These are phyloP conservation scores for Hippocampus abdominalis DNA, from an alignment of 2,113 vertebrate genomes.

Conservation along the genomic window DNA sequence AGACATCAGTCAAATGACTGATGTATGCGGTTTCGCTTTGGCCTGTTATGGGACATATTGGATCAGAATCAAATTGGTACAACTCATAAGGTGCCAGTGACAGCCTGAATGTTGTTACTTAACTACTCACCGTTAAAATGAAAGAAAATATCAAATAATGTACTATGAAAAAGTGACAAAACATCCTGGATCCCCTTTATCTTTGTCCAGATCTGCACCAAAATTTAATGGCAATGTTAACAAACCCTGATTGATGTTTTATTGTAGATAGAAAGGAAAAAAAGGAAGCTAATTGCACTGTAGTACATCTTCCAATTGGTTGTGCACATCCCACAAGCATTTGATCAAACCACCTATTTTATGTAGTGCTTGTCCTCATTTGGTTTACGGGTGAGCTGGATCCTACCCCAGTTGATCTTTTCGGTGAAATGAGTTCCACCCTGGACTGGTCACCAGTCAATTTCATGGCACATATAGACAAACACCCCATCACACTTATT, in stretches of 20 bases:
- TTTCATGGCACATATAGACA: not conserved
- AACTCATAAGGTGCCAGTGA: not conserved
- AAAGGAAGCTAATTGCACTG: not conserved
- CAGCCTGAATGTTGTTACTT: not conserved
- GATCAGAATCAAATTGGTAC: not conserved
- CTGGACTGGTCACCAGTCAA: not conserved
- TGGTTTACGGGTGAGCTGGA: not conserved
- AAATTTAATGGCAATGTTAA: not conserved
- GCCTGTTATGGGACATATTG: not conserved
- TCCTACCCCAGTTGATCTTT: not conserved
- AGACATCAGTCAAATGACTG: not conserved
- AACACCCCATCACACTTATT: not conserved
- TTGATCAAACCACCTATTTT: not conserved
- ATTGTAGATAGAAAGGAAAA: not conserved
- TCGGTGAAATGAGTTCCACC: not conserved
- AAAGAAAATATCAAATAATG: not conserved
- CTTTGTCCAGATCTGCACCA: not conserved
- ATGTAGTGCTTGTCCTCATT: not conserved
- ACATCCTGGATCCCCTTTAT: not conserved
- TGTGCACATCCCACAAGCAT: not conserved
- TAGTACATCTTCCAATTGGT: not conserved
- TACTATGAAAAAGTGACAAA: not conserved
- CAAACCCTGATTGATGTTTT: not conserved
- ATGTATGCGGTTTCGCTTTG: not conserved
- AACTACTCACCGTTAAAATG: not conserved